Percentiles rank a stretch among this genome's conserved stretches.
phyloP scores from a whole-genome alignment of 2,113 vertebrate genomes.

The Macquaria ambigua region DNA sequence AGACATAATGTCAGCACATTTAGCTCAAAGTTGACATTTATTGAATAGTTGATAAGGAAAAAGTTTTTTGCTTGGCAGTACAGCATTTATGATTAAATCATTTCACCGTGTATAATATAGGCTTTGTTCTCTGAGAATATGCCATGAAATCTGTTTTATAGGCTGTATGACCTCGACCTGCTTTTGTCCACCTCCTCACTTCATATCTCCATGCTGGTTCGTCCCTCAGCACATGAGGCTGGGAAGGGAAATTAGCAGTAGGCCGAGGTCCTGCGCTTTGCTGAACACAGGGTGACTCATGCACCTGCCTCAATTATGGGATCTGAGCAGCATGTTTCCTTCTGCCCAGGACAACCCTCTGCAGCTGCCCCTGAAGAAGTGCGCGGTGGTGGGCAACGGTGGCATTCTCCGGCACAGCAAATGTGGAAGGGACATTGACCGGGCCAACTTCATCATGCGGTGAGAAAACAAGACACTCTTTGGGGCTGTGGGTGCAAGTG shows the following conservation, averaged over 20 bases:
- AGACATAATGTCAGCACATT: background rate
- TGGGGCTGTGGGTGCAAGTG: background rate
- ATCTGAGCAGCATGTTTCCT: constrained; percentile 64
- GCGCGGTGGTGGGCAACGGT: constrained; percentile 96
- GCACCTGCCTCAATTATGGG: background rate
- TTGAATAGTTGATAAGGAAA: background rate
- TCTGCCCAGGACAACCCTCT: constrained; percentile 92
- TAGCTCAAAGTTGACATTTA: background rate
- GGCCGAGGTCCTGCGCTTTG: background rate
- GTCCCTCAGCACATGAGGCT: background rate
- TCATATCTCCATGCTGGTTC: background rate
- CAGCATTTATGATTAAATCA: background rate
- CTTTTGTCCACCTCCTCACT: background rate
- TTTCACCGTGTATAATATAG: background rate
- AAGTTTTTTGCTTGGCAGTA: background rate
- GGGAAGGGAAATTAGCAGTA: constrained; percentile 4
- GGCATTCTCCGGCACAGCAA: constrained; percentile 94
- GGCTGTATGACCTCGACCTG: background rate
- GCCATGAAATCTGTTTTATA: background rate
- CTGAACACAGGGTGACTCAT: background rate
- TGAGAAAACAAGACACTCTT: constrained; percentile 75
- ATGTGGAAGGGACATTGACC: constrained; percentile 93
- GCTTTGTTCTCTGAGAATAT: background rate
- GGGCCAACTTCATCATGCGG: constrained; percentile 95
- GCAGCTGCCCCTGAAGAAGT: constrained; percentile 93